phyloP scores from a whole-genome alignment of 2,113 vertebrate species.

The Arothron firmamentum region DNA sequence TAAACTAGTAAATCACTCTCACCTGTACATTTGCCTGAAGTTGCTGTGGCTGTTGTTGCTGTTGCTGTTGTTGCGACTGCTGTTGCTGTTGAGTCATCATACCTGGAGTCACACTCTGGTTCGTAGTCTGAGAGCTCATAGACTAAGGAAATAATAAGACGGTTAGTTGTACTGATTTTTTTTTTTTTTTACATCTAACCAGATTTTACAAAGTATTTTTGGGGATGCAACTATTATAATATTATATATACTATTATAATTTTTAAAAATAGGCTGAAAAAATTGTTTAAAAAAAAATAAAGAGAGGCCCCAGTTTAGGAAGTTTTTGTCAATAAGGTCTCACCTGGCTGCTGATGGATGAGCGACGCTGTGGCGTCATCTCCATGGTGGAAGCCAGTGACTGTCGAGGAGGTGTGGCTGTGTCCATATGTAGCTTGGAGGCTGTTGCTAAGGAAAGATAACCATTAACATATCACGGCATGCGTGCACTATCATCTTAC shows the following conservation, averaged over 20 bases:
- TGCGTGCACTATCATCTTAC: too few relatives aligned
- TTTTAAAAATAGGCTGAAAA: too few relatives aligned
- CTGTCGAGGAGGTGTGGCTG: constrained; percentile 85
- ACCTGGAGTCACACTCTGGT: constrained; percentile 66
- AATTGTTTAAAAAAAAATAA: not conserved
- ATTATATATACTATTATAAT: too few relatives aligned
- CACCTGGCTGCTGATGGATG: constrained; percentile 91
- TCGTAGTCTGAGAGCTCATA: constrained; percentile 73
- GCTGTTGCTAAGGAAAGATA: constrained; percentile 79
- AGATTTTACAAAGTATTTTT: too few relatives aligned
- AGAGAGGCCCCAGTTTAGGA: not conserved
- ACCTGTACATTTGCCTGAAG: constrained; percentile 88
- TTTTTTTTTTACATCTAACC: not conserved
- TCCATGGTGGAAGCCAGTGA: constrained; percentile 80
- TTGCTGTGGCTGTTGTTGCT: constrained; percentile 62
- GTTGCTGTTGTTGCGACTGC: constrained; percentile 33
- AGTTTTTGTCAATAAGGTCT: constrained; percentile 6
- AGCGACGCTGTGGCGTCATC: constrained; percentile 81
- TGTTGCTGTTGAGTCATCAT: constrained; percentile 54
- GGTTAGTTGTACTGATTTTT: not conserved
- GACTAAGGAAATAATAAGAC: constrained; percentile 54
- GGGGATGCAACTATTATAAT: too few relatives aligned
- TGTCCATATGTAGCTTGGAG: constrained; percentile 89
- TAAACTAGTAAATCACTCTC: constrained; percentile 19
- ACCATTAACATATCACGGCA: constrained; percentile 6